Conservation (phyloP, 1,140 invertebrate species). For the Batillaria attramentaria region DNA sequence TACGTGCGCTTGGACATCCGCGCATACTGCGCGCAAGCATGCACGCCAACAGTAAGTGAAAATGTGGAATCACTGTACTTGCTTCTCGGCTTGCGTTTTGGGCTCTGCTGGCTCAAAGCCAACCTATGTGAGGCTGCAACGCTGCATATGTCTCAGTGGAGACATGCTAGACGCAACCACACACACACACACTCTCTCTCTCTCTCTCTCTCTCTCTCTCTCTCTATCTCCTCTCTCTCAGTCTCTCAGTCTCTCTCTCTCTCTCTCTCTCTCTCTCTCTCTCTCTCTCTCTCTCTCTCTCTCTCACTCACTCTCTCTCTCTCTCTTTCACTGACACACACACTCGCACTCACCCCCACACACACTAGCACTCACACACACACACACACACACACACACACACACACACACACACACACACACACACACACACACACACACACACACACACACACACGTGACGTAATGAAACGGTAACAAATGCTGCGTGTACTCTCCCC, state of each 20-base stretch:
- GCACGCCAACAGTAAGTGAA: too few species aligned
- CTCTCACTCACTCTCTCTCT: background rate
- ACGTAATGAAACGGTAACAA: too few species aligned
- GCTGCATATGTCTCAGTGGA: too few species aligned
- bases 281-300: background rate
- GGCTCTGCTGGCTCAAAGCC: too few species aligned
- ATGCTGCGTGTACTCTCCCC: too few species aligned
- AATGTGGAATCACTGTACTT: too few species aligned
- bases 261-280: background rate
- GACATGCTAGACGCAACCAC: too few species aligned
- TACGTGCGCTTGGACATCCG: too few species aligned
- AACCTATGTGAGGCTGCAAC: too few species aligned
- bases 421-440: background rate
- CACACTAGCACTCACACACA: background rate
- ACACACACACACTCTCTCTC: background rate
- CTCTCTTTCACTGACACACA: background rate
- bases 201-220: background rate
- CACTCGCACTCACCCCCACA: background rate
- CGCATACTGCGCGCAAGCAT: too few species aligned
- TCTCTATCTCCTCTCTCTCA: background rate
- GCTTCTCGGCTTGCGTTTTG: too few species aligned
- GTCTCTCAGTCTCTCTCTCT: background rate
- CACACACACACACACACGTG: background rate
- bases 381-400: background rate
- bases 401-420: slow-evolving; percentile 5